Percentiles rank a stretch among this genome's conserved stretches.
Evolutionary conservation across 2,888 invertebrate species (phyloP).

Genomic region (Heteromurus nitidus): DNA sequence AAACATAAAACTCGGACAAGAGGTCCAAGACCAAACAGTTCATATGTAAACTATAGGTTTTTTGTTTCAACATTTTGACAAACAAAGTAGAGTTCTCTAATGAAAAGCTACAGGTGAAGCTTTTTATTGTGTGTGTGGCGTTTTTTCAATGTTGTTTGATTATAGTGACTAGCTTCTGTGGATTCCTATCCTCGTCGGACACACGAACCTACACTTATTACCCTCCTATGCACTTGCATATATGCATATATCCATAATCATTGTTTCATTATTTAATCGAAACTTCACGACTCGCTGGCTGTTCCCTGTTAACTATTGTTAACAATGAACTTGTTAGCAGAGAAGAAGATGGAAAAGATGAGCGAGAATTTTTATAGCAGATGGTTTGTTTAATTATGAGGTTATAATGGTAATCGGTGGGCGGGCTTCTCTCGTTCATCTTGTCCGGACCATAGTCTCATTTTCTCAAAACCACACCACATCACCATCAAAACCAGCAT

Average conservation of each 20-base stretch:
- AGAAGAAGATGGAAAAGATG: too few species aligned
- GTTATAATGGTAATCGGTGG: slow-evolving; percentile 66
- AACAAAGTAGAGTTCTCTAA: not conserved
- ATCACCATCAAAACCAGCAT: not conserved
- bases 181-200: not conserved
- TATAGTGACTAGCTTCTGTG: not conserved
- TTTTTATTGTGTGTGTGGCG: not conserved
- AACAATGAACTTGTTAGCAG: slow-evolving; percentile 51
- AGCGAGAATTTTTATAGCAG: slow-evolving; percentile 54
- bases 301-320: slow-evolving; percentile 40
- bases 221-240: not conserved
- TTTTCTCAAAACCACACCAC: not conserved
- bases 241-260: slow-evolving; percentile 2
- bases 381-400: slow-evolving; percentile 70
- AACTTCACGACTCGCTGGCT: slow-evolving; percentile 33
- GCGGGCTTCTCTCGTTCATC: slow-evolving; percentile 53
- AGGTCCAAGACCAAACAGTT: not conserved
- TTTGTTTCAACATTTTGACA: not conserved
- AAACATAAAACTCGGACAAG: not conserved
- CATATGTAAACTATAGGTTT: too few species aligned
- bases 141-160: not conserved
- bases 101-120: too few species aligned
- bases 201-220: not conserved
- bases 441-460: slow-evolving; percentile 26
- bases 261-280: slow-evolving; percentile 45